phyloP scores from a whole-genome alignment of 2,888 invertebrate species.

The Branchinecta sandiegonensis region DNA sequence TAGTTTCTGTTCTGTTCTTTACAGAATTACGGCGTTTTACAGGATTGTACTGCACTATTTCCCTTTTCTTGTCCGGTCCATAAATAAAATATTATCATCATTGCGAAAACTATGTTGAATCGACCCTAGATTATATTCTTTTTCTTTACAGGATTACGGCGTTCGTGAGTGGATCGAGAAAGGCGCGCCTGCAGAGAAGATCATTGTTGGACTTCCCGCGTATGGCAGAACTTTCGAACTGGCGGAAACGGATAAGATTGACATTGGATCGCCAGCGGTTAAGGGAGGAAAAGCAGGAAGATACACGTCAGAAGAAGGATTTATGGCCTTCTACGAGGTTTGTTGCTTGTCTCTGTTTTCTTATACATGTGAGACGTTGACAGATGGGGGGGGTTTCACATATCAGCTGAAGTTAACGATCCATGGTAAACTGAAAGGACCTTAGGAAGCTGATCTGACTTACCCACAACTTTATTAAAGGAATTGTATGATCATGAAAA shows the following conservation, averaged over 20 bases:
- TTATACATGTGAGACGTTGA: not conserved
- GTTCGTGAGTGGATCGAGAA: conserved; percentile 84
- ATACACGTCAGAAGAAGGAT: conserved; percentile 83
- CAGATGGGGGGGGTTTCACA: not conserved
- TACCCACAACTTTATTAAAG: too few relatives aligned
- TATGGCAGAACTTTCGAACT: conserved; percentile 83
- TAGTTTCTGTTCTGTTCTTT: too few relatives aligned
- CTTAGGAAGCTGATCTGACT: too few relatives aligned
- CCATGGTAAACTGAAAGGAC: too few relatives aligned
- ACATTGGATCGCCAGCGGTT: conserved; percentile 78
- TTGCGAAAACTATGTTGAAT: too few relatives aligned
- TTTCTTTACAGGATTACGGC: conserved; percentile 55
- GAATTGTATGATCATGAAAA: too few relatives aligned
- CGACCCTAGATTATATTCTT: not conserved
- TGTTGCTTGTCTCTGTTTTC: conserved; percentile 11
- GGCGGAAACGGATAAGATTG: conserved; percentile 69
- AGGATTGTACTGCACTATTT: too few relatives aligned
- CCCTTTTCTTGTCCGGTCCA: too few relatives aligned
- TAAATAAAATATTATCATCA: too few relatives aligned
- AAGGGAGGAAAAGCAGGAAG: conserved; percentile 72
- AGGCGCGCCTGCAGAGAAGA: conserved; percentile 81
- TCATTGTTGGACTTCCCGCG: conserved; percentile 74
- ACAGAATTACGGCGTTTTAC: too few relatives aligned
- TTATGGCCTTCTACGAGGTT: conserved; percentile 84
- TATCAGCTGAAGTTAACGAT: not conserved